phyloP scores from a whole-genome alignment of 2,797 vertebrate species.

The Pagetopsis macropterus region DNA sequence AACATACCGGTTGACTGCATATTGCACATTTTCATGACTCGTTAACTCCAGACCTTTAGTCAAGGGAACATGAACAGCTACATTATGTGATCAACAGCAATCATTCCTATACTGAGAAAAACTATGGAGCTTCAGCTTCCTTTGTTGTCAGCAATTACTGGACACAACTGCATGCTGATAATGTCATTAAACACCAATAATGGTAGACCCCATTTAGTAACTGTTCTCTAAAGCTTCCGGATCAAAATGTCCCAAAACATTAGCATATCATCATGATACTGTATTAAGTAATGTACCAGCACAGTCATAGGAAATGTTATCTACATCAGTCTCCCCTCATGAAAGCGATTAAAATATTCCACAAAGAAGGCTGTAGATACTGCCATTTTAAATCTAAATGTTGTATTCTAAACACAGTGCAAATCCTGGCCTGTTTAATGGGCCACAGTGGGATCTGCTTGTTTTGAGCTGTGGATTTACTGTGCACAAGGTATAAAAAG shows the following conservation, averaged over 20 bases:
- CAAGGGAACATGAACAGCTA: conserved; percentile 23
- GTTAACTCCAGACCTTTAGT: conserved; percentile 26
- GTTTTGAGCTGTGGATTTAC: neutral
- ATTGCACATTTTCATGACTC: conserved; percentile 17
- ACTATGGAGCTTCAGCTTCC: neutral
- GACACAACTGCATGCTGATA: neutral
- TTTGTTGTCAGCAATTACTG: neutral
- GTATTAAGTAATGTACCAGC: no score
- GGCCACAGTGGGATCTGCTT: conserved; percentile 9
- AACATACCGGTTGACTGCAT: conserved; percentile 4
- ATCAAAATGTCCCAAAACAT: no score
- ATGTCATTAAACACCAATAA: conserved; percentile 13
- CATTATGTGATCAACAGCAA: conserved; percentile 14
- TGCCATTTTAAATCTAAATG: neutral
- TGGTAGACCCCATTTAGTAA: neutral
- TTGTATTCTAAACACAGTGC: neutral
- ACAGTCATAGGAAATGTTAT: neutral
- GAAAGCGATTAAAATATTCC: neutral
- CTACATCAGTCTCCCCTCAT: neutral
- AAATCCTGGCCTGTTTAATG: neutral
- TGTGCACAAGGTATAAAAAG: neutral
- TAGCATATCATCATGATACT: neutral
- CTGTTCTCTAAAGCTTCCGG: no score
- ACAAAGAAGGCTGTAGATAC: neutral
- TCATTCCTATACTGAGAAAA: neutral